Base-by-base conservation (phyloP, 2,888 invertebrate species). In the Lycophotia porphyrea region DNA sequence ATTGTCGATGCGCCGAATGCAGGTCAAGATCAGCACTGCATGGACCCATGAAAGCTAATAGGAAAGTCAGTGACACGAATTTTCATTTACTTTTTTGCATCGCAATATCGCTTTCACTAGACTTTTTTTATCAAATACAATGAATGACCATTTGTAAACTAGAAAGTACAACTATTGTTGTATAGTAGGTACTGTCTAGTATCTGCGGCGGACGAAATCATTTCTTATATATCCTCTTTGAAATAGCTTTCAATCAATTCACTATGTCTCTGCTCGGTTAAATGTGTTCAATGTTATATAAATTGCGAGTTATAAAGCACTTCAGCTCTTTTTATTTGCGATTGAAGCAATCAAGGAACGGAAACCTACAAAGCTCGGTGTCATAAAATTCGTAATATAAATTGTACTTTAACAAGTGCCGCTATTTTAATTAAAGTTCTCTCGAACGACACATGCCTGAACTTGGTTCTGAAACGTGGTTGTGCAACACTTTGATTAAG, bases 51-150 rank as follows among this genome's bases (percentile, higher is more conserved):
- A 93, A 91, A 92, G 91, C 91, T 90, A 92, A 91, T 92, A 94
- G 95, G 94, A 95, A 95, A 95, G 94, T 92, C 92, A 93, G 93
- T 93, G 95, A 95, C 95, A 95, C 95, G 92, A 95, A 95, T 95
- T 95, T 96, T 95, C 94, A 94, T 95, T 94, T 92, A 91, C 90
- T 93, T 96, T 95, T 96, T 96, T 95, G 92, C 94, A 94, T 92
- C 90, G 89, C 93, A 91, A 93, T 96, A 95, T 94, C 95, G 92
- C 96, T 96, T 96, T 96, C 96, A 96, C 96, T 95, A 85, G 84
- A 92, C 92, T 94, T 95, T 94, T 93, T 94, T 96, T 93, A 94
- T 94, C 88, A 92, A 93, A 88, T 86, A 88, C 91, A 94, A 94
- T 94, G 93, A 95, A 94, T 93, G 93, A 92, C 91, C 91, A 93